Evolutionary conservation across 2,113 vertebrate genomes (phyloP), one percentile per base, ranked within the genome.

Genomic region (Phrynosoma platyrhinos): DNA sequence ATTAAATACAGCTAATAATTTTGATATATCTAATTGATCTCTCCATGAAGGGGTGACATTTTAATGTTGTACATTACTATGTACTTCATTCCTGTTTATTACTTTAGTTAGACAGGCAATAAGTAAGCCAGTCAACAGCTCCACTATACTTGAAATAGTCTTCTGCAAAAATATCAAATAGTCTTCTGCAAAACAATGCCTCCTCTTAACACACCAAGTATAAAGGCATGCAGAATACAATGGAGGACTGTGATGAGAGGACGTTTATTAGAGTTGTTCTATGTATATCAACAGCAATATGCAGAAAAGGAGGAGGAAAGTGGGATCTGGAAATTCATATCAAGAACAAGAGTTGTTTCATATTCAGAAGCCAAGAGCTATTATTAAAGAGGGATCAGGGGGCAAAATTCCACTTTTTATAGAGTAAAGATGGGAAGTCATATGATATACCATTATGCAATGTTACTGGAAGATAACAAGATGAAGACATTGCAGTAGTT

Each of bases 171-270:
- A n/a, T 92, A 92, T 40, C 83, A 87, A 92, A 93, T 32, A 91
- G 89, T 76, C 58, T 84, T 85, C 64, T 82, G 66, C 76, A 92
- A 94, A 76, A 97, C 96, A 97, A 97, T 95, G 93, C 55, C 47
- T 52, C 79, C 88, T 96, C 96, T 97, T 94, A 96, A 90, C 83
- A 83, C 83, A 89, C 58, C 0, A 64, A 92, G 93, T 87, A 74
- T 90, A 91, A 90, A 93, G 93, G 93, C 55, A 74, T 30, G 76
- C 16, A 77, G 88, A 89, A 92, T 84, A 97, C 94, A 96, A 96
- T 94, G 94, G 93, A 58, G 47, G 79, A 52, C 92, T 96, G 92
- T 97, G 83, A 94, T 89, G 55, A 92, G 90, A 81, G 91, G 66
- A 84, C 93, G 87, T 94, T 94, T 91, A 83, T 94, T 91, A 92